phyloP scores from a whole-genome alignment of 2,113 vertebrate species.

The Athene noctua region DNA sequence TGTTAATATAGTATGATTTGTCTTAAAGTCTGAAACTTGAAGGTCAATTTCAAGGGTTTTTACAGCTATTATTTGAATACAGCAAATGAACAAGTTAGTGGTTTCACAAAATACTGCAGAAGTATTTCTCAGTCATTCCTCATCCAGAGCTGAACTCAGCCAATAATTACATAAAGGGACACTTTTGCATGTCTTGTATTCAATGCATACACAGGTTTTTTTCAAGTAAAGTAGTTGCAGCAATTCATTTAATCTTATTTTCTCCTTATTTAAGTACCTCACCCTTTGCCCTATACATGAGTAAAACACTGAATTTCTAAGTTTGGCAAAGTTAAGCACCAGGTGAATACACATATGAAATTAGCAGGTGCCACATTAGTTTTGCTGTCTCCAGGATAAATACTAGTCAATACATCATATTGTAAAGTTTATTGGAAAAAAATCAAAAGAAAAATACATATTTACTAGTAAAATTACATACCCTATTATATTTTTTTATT shows the following conservation, averaged over 20 bases:
- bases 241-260: neutral
- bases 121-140: slow-evolving; percentile 58
- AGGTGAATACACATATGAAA: neutral
- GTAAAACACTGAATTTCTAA: neutral
- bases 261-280: neutral
- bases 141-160: slow-evolving; percentile 21
- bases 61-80: slow-evolving; percentile 13
- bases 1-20: slow-evolving; percentile 65
- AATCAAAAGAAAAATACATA: neutral
- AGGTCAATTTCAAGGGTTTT: slow-evolving; percentile 8
- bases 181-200: neutral
- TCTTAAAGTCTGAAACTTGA: slow-evolving; percentile 58
- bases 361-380: neutral
- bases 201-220: neutral
- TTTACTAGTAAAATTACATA: slow-evolving; percentile 12
- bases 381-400: slow-evolving; percentile 12
- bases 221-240: slow-evolving; percentile 29
- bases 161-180: neutral
- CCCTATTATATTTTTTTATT: neutral
- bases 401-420: neutral
- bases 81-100: slow-evolving; percentile 9
- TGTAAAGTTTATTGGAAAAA: neutral
- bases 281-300: neutral
- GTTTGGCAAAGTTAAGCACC: slow-evolving; percentile 37
- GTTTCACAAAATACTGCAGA: slow-evolving; percentile 58